Percentiles rank a stretch among this genome's conserved stretches.
Evolutionary conservation across 2,888 invertebrate species (phyloP).

Genomic region (Diarsia rubi): DNA sequence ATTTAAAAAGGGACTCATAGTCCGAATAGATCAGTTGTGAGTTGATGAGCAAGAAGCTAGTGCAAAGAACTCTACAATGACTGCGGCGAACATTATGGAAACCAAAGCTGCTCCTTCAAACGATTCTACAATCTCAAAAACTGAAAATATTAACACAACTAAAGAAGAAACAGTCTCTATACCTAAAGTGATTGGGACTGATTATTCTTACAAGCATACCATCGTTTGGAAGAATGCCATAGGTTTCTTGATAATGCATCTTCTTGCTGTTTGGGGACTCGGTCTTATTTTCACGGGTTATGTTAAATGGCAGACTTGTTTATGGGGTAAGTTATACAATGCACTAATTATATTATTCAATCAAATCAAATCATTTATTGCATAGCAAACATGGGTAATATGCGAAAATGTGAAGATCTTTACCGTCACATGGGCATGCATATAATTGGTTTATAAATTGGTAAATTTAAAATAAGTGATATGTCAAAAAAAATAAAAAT

Average conservation of each 20-base stretch:
- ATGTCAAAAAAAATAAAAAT: too few species aligned
- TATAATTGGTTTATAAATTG: too few species aligned
- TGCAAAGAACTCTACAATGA: conserved; percentile 36
- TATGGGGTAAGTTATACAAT: conserved; percentile 76
- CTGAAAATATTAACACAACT: conserved; percentile 7
- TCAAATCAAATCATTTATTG: too few species aligned
- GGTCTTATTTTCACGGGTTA: conserved; percentile 72
- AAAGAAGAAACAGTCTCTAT: conserved; percentile 10
- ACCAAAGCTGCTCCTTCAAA: conserved; percentile 7
- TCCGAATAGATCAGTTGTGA: conserved; percentile 19
- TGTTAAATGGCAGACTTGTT: conserved; percentile 69
- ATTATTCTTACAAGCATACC: conserved; percentile 82
- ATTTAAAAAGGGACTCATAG: conserved; percentile 20
- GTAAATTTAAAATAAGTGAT: too few species aligned
- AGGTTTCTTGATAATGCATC: conserved; percentile 91
- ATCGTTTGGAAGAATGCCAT: conserved; percentile 92
- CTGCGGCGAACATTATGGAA: conserved; percentile 31
- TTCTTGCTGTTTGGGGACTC: conserved; percentile 86
- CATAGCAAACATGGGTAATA: too few species aligned
- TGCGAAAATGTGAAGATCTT: too few species aligned
- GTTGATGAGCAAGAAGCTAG: neutral
- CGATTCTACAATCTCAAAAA: conserved; percentile 1
- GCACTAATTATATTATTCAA: neutral
- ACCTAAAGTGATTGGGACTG: conserved; percentile 74
- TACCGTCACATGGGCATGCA: too few species aligned